phyloP scores from a whole-genome alignment of 2,113 vertebrate species.

The Neopipo cinnamomea region DNA sequence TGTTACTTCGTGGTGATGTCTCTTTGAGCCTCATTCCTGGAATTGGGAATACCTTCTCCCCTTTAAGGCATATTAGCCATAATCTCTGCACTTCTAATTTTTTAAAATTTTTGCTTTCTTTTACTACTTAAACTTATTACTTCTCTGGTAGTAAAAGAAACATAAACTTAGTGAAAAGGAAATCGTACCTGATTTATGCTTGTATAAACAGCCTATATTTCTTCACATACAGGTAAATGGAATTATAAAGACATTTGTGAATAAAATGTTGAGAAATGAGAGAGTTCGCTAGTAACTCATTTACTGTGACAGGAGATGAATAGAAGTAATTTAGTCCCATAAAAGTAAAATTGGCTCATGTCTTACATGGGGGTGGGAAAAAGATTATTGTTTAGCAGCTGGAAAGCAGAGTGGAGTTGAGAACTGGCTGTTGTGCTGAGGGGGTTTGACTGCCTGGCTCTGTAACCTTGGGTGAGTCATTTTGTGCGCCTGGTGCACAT shows the following conservation, averaged over 20 bases:
- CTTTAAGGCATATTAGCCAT: neutral
- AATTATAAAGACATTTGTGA: conserved; percentile 48
- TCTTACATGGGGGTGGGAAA: conserved; percentile 32
- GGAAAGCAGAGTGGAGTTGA: neutral
- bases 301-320: conserved; percentile 63
- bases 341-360: conserved; percentile 62
- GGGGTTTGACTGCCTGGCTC: conserved; percentile 8
- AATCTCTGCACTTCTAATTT: neutral
- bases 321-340: conserved; percentile 61
- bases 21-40: neutral
- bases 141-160: neutral
- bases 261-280: conserved; percentile 57
- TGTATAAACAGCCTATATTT: conserved; percentile 5
- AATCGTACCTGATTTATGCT: neutral
- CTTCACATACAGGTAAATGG: neutral
- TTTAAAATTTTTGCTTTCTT: neutral
- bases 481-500: neutral
- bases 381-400: conserved; percentile 35
- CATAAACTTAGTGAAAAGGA: neutral
- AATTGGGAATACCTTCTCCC: neutral
- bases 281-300: conserved; percentile 45
- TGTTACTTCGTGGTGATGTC: neutral
- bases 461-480: neutral
- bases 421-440: conserved; percentile 24
- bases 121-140: neutral